Conservation (phyloP, 2,888 invertebrate species). For the Heliconius hortense region DNA sequence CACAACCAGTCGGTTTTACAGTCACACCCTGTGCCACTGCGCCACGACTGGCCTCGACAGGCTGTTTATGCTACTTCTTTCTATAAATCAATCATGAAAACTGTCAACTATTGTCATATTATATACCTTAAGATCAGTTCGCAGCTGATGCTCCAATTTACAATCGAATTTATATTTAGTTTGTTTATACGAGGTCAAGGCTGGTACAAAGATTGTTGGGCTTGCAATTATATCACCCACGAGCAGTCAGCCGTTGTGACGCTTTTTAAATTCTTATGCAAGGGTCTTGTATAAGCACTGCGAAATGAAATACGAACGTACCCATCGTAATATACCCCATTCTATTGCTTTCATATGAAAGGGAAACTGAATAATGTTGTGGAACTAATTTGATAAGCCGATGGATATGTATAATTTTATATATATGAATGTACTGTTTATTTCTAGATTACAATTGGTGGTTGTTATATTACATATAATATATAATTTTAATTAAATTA, state of each 20-base stretch:
- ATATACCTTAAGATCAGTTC: background rate
- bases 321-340: no score
- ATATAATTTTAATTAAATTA: background rate
- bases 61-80: background rate
- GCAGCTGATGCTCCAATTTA: background rate
- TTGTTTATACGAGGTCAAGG: slow-evolving; percentile 9
- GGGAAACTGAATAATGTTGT: background rate
- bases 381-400: background rate
- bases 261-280: slow-evolving; percentile 21
- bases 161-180: slow-evolving; percentile 8
- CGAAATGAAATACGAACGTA: background rate
- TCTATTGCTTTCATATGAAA: background rate
- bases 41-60: no score
- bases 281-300: slow-evolving; percentile 9
- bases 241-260: slow-evolving; percentile 4
- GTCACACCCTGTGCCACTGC: no score
- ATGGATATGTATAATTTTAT: no score
- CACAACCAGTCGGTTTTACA: no score
- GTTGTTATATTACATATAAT: background rate
- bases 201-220: slow-evolving; percentile 6
- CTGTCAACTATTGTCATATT: background rate
- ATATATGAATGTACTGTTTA: background rate
- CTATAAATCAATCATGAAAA: background rate
- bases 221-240: slow-evolving; percentile 15
- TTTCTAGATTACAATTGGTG: background rate